These are phyloP conservation scores for Trachurus trachurus DNA, from an alignment of 2,797 vertebrate species.

Conservation along the genomic window DNA sequence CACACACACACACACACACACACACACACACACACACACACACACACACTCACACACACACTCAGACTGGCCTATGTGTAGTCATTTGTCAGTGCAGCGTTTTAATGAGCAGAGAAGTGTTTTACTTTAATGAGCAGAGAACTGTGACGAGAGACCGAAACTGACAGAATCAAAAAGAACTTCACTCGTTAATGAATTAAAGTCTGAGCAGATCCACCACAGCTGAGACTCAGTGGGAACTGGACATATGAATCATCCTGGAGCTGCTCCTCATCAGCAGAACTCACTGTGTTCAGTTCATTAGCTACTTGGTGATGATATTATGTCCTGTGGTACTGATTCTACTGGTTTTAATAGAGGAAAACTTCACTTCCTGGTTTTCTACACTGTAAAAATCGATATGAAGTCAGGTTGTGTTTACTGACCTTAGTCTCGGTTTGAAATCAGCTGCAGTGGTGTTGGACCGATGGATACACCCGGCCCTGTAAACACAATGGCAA, in stretches of 20 bases:
- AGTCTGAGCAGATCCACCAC: background rate
- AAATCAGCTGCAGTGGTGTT: slow-evolving; percentile 80
- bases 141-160: background rate
- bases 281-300: no score
- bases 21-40: background rate
- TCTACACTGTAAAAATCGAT: background rate
- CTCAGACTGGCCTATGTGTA: background rate
- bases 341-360: no score
- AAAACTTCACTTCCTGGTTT: background rate
- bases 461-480: slow-evolving; percentile 82
- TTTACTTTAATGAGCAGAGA: slow-evolving; percentile 25
- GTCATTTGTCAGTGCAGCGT: slow-evolving; percentile 6
- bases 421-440: slow-evolving; percentile 78
- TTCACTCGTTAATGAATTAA: slow-evolving; percentile 4
- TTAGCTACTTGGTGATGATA: no score
- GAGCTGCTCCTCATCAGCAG: no score
- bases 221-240: no score
- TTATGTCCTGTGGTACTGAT: no score
- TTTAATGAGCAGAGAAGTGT: slow-evolving; percentile 24
- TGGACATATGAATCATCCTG: no score
- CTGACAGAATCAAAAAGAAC: slow-evolving; percentile 6
- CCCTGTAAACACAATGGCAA: slow-evolving; percentile 60
- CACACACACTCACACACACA: background rate
- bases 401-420: background rate
- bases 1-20: background rate